These are phyloP conservation scores for Falco peregrinus DNA, from an alignment of 2,797 vertebrate species.

Conservation along the genomic window DNA sequence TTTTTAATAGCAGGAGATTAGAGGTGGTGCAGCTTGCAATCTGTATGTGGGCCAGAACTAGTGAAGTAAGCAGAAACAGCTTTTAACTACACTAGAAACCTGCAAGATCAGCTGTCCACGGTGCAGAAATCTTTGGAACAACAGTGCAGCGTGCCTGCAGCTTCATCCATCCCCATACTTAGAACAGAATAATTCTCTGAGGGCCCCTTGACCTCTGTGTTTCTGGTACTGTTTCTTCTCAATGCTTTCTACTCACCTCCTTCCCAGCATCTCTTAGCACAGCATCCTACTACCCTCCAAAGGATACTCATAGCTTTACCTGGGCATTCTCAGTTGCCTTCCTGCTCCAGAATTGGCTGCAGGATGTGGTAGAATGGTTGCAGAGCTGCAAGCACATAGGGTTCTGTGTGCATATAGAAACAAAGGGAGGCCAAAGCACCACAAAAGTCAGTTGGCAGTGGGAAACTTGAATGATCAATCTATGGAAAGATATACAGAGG, in stretches of 20 bases:
- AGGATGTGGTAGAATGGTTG: neutral
- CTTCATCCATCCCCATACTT: neutral
- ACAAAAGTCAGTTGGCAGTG: neutral
- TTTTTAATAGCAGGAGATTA: neutral
- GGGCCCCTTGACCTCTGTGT: neutral
- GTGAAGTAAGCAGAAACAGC: neutral
- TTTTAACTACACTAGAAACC: neutral
- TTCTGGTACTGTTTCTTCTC: neutral
- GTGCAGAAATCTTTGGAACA: neutral
- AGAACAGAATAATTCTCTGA: neutral
- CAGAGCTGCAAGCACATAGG: neutral
- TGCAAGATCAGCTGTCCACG: neutral
- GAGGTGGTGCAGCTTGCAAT: neutral
- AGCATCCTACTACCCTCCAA: neutral
- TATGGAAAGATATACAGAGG: neutral
- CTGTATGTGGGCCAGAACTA: neutral
- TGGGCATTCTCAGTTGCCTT: neutral
- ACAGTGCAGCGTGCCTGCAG: neutral
- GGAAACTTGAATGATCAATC: neutral
- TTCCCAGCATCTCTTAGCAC: neutral
- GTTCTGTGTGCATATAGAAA: neutral
- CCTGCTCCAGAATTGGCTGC: neutral
- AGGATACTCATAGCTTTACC: neutral
- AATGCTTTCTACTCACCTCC: neutral
- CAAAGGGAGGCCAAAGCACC: neutral